Conservation (phyloP, 1,140 invertebrate species). For the Megathymus violae region DNA sequence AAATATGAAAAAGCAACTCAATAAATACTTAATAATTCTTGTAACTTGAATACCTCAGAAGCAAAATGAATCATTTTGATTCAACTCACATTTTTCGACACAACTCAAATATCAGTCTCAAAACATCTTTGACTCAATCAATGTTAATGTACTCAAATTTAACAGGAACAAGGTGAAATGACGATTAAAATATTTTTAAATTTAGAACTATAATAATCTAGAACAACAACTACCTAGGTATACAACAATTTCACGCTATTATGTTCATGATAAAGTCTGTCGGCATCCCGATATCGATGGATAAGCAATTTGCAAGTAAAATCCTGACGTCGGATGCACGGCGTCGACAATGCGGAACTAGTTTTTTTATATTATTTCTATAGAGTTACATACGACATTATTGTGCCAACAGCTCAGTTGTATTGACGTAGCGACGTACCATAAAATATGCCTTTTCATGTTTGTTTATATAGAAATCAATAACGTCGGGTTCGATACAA, state of each 20-base stretch:
- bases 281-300: constrained; percentile 61
- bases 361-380: constrained; percentile 42
- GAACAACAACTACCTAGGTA: constrained; percentile 16
- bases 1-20: too few species aligned
- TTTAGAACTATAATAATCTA: not conserved
- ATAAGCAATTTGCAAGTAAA: constrained; percentile 80
- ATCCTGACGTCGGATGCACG: constrained; percentile 66
- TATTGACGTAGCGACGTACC: not conserved
- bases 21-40: too few species aligned
- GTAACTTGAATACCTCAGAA: too few species aligned
- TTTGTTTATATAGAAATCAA: not conserved
- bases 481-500: not conserved
- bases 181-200: not conserved
- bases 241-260: constrained; percentile 45
- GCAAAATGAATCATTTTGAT: too few species aligned
- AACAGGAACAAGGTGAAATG: too few species aligned
- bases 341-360: constrained; percentile 46
- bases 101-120: too few species aligned
- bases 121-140: too few species aligned
- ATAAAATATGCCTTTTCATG: not conserved
- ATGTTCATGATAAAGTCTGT: constrained; percentile 47
- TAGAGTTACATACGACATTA: constrained; percentile 26
- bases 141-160: too few species aligned
- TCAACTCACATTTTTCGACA: too few species aligned
- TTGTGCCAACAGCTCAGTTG: constrained; percentile 24